Evolutionary conservation across 2,113 vertebrate genomes (phyloP), one percentile per base, ranked within the genome.

Genomic region (Seriola aureovittata): DNA sequence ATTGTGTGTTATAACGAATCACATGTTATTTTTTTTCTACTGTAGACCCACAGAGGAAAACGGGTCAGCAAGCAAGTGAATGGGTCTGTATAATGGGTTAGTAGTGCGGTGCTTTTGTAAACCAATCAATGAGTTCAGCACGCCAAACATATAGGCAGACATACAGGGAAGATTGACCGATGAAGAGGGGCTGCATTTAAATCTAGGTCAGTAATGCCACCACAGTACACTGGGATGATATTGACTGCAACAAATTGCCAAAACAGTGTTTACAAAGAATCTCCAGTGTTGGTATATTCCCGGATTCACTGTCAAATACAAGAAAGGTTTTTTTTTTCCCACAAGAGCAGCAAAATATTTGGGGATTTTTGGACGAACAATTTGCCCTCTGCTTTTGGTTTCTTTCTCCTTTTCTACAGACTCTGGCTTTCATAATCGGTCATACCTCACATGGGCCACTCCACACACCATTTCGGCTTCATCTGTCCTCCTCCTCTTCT

Each of bases 71-170:
- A 86, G 81, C 84, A 82, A 84, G 65, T 54, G 73, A 84, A 88
- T 89, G 72, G 89, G 87, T 90, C 68, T 48, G 57, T 74, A n/a
- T 89, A 86, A 91, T 87, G 86, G 76, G 74, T 82, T 82, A 69
- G 78, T 58, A 63, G 78, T 86, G 73, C 23, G 1, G 54, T 46
- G 80, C 85, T 83, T 81, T 75, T 85, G 55, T 81, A 67, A 70
- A 84, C 73, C 75, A 84, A 88, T 95, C 94, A 89, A 94, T 94
- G 80, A 78, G 34, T 77, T 81, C 32, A 66, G 57, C 68, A 78
- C 21, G 55, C 50, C 82, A 76, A 81, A 74, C 86, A 85, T 81
- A 76, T 48, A 16, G 46, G 80, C 69, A 65, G 63, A 87, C 78
- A 83, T 32, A 63, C 68, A 67, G 64, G 68, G 16, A 65, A 75